phyloP scores from a whole-genome alignment of 37 sponge, comb jelly and placozoan genomes.

The Cliona cf. orientalis region DNA sequence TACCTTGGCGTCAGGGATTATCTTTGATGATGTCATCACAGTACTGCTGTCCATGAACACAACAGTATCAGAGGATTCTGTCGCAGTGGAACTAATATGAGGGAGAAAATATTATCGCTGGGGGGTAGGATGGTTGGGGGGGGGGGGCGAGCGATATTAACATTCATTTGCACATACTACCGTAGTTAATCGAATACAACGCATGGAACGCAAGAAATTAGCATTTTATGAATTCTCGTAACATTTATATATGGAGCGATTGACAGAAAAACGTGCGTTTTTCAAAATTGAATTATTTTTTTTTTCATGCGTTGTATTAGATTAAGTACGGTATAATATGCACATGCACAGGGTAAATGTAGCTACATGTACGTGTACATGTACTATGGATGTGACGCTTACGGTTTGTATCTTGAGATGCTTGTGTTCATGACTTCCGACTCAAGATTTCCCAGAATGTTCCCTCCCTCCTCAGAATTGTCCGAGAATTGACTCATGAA shows the following conservation, averaged over 20 bases:
- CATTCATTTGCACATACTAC: too few species aligned
- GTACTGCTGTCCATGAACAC: conserved; percentile 59
- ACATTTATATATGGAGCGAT: too few species aligned
- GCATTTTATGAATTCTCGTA: too few species aligned
- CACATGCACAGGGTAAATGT: neutral
- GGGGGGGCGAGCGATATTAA: too few species aligned
- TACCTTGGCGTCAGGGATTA: conserved; percentile 8
- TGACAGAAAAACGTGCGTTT: too few species aligned
- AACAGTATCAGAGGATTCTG: conserved; percentile 63
- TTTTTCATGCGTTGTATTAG: too few species aligned
- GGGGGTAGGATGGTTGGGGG: too few species aligned
- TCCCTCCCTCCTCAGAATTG: conserved; percentile 15
- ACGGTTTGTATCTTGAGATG: conserved; percentile 23
- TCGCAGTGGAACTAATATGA: conserved; percentile 1
- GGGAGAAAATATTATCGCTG: too few species aligned
- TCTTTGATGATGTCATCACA: neutral
- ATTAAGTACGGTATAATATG: neutral
- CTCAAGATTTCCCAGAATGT: conserved; percentile 32
- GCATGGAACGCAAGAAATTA: too few species aligned
- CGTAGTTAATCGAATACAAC: too few species aligned
- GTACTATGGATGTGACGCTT: too few species aligned
- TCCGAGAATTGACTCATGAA: conserved; percentile 35
- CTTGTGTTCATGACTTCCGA: conserved; percentile 39
- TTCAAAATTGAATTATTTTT: too few species aligned
- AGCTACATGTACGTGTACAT: neutral